Base-by-base conservation (phyloP, 2,113 vertebrate genomes). In the Melanerpes formicivorus region DNA sequence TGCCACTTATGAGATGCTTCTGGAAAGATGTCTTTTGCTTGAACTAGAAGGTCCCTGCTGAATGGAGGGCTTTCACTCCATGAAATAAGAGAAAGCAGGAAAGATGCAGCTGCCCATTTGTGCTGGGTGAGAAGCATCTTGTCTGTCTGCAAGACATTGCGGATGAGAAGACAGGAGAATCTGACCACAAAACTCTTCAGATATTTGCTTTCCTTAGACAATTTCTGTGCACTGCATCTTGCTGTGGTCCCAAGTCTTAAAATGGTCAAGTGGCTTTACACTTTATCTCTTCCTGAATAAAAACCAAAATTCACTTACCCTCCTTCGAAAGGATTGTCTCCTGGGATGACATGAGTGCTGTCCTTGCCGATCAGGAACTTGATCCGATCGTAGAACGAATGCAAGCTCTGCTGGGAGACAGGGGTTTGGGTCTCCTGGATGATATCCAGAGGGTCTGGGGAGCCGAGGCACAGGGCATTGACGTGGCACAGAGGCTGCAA, bases 401-500 rank as follows among this genome's bases (percentile, higher is more conserved):
- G 98, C 75, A 99, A 97, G 95, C 97, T 99, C 95, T 96, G 98
- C 90, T 99, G 99, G 30, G 98, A 95, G 59, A 96, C 7, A 0
- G 99, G 98, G 67, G 97, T 93, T 95, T 99, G 99, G 0, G 98
- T 99, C 97, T 99, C 98, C 96, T 99, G 99, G 96, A 99, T 99
- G 97, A 99, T 99, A 93, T 99, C 98, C 96, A 99, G 96, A 8
- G 99, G 99, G 90, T 99, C 98, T 0, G 99, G 99, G 15, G 99
- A 99, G 59, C 99, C 99, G 96, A 99, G 97, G 95, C 99, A 99
- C 84, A 99, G 98, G 0, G 98, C 90, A 10, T 97, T 99, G 94
- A 97, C 55, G n/a, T 99, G 98, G 95, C 99, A 99, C 55, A 98
- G 97, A 0, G 98, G 97, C 97, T 99, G 99, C 63, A 99, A 97